These are phyloP conservation scores for Drosophila koepferae DNA, from an alignment of 2,888 invertebrate genomes.

Conservation along the genomic window DNA sequence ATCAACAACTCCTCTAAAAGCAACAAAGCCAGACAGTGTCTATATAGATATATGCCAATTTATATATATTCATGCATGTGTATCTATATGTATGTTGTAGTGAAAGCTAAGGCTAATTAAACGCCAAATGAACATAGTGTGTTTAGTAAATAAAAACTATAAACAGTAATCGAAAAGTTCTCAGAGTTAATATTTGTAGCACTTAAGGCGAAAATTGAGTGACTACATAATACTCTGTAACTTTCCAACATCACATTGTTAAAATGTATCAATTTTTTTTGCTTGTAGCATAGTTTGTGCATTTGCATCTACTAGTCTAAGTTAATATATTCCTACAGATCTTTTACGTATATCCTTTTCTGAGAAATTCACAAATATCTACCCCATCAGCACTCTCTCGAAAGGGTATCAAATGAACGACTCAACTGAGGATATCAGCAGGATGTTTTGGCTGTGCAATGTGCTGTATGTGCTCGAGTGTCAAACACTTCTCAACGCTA, in stretches of 20 bases:
- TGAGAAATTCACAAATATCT: too few relatives aligned
- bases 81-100: not conserved
- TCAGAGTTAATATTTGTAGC: slow-evolving; percentile 24
- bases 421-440: not conserved
- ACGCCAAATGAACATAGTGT: not conserved
- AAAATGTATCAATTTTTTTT: too few relatives aligned
- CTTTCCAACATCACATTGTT: not conserved
- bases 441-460: not conserved
- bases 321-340: not conserved
- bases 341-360: not conserved
- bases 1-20: slow-evolving; percentile 11
- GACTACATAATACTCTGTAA: not conserved
- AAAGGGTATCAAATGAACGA: slow-evolving; percentile 8
- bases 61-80: not conserved
- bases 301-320: too few relatives aligned
- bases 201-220: not conserved
- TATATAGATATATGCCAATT: not conserved
- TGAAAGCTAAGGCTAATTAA: slow-evolving; percentile 10
- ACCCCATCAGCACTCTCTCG: not conserved
- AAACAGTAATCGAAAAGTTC: slow-evolving; percentile 3
- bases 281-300: too few relatives aligned
- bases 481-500: slow-evolving; percentile 47
- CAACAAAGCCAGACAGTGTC: not conserved
- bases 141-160: not conserved
- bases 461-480: slow-evolving; percentile 18